Conservation (phyloP, 2,797 vertebrate genomes). For the Mus spretus region DNA sequence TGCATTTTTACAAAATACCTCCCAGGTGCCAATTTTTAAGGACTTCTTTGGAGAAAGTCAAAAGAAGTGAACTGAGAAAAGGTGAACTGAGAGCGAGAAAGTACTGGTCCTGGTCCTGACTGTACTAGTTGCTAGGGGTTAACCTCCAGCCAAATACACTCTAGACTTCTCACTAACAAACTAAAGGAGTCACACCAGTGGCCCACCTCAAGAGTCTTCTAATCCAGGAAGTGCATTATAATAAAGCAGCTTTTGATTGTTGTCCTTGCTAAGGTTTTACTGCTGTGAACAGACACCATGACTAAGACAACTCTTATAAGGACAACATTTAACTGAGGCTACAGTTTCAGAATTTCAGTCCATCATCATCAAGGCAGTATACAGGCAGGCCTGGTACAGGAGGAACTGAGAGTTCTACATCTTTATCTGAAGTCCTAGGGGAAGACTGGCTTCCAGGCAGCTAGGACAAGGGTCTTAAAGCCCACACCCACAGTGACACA, state of each 20-base stretch:
- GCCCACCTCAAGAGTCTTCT: background rate
- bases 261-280: background rate
- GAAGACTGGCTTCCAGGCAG: background rate
- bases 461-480: background rate
- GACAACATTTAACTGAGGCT: background rate
- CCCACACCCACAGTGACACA: background rate
- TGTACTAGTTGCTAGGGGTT: too few species aligned
- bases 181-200: background rate
- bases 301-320: background rate
- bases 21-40: too few species aligned
- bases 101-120: too few species aligned
- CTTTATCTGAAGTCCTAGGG: background rate
- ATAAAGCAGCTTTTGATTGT: background rate
- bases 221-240: background rate
- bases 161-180: background rate
- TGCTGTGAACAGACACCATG: background rate
- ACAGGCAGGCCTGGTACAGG: background rate
- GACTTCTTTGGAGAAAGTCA: too few species aligned
- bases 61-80: too few species aligned
- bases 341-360: background rate
- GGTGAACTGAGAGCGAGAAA: too few species aligned
- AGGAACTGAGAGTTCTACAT: background rate
- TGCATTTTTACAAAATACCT: too few species aligned
- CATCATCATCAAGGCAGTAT: background rate
- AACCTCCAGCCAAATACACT: too few species aligned